Evolutionary conservation across 2,113 vertebrate species (phyloP).

Genomic region (Oreochromis niloticus): DNA sequence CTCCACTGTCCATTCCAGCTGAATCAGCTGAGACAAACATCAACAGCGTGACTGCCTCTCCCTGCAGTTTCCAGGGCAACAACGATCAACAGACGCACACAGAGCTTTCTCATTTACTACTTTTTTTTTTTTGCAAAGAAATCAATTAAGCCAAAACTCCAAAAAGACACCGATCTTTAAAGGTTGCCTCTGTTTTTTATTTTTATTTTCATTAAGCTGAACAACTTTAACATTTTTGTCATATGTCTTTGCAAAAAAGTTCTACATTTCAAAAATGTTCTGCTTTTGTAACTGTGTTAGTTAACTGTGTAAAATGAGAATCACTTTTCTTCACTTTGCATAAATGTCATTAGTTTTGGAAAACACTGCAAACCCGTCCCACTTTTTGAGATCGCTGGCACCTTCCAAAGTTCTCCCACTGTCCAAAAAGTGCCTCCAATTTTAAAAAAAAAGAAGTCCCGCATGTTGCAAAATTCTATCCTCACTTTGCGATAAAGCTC

Average conservation of each 20-base stretch:
- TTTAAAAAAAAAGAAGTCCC: background rate
- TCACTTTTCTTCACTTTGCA: background rate
- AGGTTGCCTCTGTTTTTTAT: background rate
- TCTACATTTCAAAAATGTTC: background rate
- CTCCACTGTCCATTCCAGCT: background rate
- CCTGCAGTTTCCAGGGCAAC: background rate
- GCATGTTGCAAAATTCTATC: background rate
- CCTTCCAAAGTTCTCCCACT: background rate
- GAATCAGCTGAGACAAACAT: background rate
- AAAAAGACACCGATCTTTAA: accelerated
- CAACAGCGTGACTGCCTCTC: background rate
- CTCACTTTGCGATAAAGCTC: background rate
- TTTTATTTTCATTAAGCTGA: background rate
- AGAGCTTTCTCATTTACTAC: background rate
- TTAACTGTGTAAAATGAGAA: background rate
- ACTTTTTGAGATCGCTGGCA: accelerated
- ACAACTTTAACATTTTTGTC: background rate
- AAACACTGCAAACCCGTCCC: background rate
- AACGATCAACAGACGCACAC: background rate
- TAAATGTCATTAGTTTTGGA: background rate
- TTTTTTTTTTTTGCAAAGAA: background rate
- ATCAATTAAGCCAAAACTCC: accelerated
- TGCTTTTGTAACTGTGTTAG: background rate
- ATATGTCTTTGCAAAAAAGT: accelerated
- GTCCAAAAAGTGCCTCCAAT: background rate